Evolutionary conservation across 2,797 vertebrate species (phyloP), one percentile per base, ranked within the genome.

Genomic region (Scolopax bukidnonensis): DNA sequence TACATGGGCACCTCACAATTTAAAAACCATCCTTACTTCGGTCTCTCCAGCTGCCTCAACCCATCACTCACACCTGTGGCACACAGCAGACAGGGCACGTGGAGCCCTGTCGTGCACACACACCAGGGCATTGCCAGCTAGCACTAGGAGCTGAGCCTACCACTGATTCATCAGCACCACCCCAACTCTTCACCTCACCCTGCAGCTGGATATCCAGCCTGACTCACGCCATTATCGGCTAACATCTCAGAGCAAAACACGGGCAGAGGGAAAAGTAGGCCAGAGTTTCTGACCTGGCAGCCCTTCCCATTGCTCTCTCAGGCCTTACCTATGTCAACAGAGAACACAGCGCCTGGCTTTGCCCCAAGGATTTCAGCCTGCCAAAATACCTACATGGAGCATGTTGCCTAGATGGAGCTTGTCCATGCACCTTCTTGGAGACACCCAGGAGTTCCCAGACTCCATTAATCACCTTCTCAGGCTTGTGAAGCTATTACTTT

Each of bases 21-120:
- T 79, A 78, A 30, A 77, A 65, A 43, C 9, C n/a, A 20, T 61
- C 73, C 51, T 65, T 43, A 40, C 28, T 75, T 65, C 41, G 38
- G 23, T 51, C 38, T 80, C 41, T 75, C 30, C 51, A 50, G 45
- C 25, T 89, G 61, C 56, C 41, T 75, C 57, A 79, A 33, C 21
- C 43, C 25, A 32, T 40, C 21, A 25, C 47, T 65, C 0, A 1
- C 38, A 56, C 8, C 33, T 12, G 38, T 23, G 45, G 60, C 36
- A 61, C 40, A 24, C 25, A n/a, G 5, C 47, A 75, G 50, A 3
- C 11, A 11, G 65, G 69, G 71, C n/a, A 45, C 0, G 0, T 0
- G 0, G 60, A 45, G 43, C 48, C 0, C 0, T 43, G 86, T 36
- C 41, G 24, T 2, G 45, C 45, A 24, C 0, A 0, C 43, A 28